phyloP scores from a whole-genome alignment of 2,888 invertebrate genomes.

The Lissonota sp. region DNA sequence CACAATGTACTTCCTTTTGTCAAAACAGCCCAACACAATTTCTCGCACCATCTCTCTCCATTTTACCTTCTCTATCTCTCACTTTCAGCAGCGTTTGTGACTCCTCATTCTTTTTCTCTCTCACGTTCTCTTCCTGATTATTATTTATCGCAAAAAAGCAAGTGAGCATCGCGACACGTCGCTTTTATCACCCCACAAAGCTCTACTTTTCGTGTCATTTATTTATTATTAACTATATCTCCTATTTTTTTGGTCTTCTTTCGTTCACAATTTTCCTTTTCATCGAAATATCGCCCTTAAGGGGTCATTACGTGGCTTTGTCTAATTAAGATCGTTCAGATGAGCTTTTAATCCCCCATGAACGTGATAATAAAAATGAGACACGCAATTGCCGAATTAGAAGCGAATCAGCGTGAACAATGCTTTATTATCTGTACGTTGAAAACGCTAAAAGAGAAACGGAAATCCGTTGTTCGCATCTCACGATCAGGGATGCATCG shows the following conservation, averaged over 20 bases:
- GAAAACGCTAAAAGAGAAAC: conserved; percentile 33
- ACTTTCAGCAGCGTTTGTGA: background rate
- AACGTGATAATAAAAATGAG: too few relatives aligned
- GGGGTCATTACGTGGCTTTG: too few relatives aligned
- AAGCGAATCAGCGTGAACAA: background rate
- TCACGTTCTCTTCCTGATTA: conserved; percentile 58
- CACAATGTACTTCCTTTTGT: conserved; percentile 78
- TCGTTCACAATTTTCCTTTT: too few relatives aligned
- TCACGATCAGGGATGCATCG: conserved; percentile 57
- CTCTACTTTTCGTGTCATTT: conserved; percentile 11
- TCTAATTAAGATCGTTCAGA: too few relatives aligned
- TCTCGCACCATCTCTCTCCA: conserved; percentile 27
- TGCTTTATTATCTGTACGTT: background rate
- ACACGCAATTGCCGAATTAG: background rate
- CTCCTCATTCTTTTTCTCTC: conserved; percentile 4
- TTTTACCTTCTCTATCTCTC: conserved; percentile 15
- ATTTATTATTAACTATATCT: too few relatives aligned
- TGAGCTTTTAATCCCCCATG: too few relatives aligned
- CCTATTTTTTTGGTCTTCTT: too few relatives aligned
- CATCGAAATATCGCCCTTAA: too few relatives aligned
- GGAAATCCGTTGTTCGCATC: conserved; percentile 61
- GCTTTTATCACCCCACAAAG: background rate
- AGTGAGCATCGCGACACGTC: conserved; percentile 8
- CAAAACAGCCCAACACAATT: conserved; percentile 63
- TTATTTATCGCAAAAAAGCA: conserved; percentile 65